phyloP scores from a whole-genome alignment of 1,140 invertebrate genomes.

The Pseudomyrmex dendroicus region DNA sequence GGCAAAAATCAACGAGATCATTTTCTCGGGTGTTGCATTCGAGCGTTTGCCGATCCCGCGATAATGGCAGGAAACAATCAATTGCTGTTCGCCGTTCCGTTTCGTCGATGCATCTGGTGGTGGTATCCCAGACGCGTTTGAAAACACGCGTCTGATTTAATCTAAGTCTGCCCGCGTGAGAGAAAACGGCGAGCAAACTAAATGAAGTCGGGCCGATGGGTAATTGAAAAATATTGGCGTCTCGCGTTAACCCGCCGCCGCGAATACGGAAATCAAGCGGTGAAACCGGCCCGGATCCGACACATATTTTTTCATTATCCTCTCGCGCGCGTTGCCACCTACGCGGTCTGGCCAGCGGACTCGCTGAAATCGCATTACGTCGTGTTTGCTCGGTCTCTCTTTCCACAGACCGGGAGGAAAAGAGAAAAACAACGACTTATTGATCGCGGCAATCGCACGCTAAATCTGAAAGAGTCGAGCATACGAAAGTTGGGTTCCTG shows the following conservation, averaged over 20 bases:
- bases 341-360: conserved; percentile 17
- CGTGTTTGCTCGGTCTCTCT: conserved; percentile 28
- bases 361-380: conserved; percentile 47
- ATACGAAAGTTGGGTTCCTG: conserved; percentile 13
- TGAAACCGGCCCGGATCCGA: conserved; percentile 20
- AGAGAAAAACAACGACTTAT: background rate
- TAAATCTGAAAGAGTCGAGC: conserved; percentile 38
- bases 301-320: conserved; percentile 74
- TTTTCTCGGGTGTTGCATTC: conserved; percentile 35
- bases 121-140: conserved; percentile 14
- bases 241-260: conserved; percentile 35
- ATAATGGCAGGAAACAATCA: conserved; percentile 42
- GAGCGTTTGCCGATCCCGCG: conserved; percentile 13
- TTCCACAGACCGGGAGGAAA: background rate
- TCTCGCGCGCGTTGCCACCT: conserved; percentile 42
- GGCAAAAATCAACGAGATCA: conserved; percentile 30
- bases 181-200: conserved; percentile 51
- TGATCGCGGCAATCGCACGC: conserved; percentile 36
- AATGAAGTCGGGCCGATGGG: conserved; percentile 56
- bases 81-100: conserved; percentile 6
- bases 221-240: conserved; percentile 73
- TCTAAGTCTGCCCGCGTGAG: conserved; percentile 3
- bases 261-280: conserved; percentile 65
- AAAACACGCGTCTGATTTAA: conserved; percentile 52
- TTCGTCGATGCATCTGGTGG: background rate